Conservation (phyloP, 2,113 vertebrate species). For the Corydoras sp. region DNA sequence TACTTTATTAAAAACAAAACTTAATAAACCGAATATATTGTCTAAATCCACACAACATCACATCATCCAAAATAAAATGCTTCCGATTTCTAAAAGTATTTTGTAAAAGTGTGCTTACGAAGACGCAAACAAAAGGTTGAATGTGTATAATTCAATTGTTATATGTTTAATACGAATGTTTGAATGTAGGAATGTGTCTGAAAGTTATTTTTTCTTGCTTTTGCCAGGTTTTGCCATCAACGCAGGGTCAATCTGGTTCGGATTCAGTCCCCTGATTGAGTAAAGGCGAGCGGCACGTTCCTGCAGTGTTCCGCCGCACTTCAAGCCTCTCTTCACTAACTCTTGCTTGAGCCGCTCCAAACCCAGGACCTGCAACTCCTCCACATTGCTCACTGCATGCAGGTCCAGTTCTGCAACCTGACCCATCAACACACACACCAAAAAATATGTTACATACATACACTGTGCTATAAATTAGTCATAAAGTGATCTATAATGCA, state of each 20-base stretch:
- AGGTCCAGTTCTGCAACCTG: slow-evolving; percentile 55
- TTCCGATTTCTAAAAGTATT: background rate
- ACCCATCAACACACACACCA: background rate
- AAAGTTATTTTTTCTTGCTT: slow-evolving; percentile 63
- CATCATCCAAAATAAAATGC: too few relatives aligned
- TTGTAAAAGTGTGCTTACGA: background rate
- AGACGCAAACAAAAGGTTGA: background rate
- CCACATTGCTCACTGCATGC: slow-evolving; percentile 52
- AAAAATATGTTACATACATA: too few relatives aligned
- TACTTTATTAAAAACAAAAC: too few relatives aligned
- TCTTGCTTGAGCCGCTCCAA: slow-evolving; percentile 79
- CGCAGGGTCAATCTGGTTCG: slow-evolving; percentile 69
- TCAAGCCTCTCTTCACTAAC: slow-evolving; percentile 74
- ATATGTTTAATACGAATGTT: too few relatives aligned
- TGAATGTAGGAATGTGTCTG: too few relatives aligned
- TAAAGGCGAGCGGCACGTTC: slow-evolving; percentile 83
- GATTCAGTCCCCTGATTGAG: slow-evolving; percentile 68
- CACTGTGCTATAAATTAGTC: too few relatives aligned
- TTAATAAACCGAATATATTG: too few relatives aligned
- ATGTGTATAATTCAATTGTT: too few relatives aligned
- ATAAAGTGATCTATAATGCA: too few relatives aligned
- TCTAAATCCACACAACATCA: too few relatives aligned
- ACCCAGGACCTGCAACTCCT: slow-evolving; percentile 77
- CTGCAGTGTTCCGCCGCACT: slow-evolving; percentile 84
- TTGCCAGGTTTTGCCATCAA: slow-evolving; percentile 76